These are phyloP conservation scores for Miichthys miiuy DNA, from an alignment of 2,797 vertebrate species.

Conservation along the genomic window DNA sequence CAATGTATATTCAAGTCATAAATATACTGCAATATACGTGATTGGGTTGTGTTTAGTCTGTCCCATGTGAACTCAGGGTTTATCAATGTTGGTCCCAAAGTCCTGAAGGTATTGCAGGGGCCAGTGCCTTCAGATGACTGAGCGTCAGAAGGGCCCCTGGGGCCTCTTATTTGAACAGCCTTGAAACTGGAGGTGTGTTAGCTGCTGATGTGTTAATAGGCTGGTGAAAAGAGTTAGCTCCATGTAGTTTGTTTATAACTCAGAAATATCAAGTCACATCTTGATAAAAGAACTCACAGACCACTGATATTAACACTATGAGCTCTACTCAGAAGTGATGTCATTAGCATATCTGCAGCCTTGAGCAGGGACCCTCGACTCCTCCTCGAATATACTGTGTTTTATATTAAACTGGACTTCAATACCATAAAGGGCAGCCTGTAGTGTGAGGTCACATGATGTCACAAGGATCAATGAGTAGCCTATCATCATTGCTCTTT, in stretches of 20 bases:
- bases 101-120: not conserved
- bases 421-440: too few species aligned
- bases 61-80: not conserved
- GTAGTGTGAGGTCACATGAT: too few species aligned
- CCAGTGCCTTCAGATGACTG: not conserved
- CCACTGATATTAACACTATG: too few species aligned
- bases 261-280: constrained; percentile 3
- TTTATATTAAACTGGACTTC: too few species aligned
- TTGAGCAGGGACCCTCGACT: too few species aligned
- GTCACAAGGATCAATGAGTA: too few species aligned
- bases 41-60: not conserved
- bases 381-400: too few species aligned
- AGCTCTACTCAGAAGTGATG: too few species aligned
- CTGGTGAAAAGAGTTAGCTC: not conserved
- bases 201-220: not conserved
- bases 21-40: not conserved
- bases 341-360: too few species aligned
- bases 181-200: constrained; percentile 27
- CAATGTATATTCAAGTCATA: not conserved
- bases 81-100: not conserved
- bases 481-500: too few species aligned
- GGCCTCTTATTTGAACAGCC: constrained; percentile 25
- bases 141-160: not conserved
- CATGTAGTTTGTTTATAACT: not conserved
- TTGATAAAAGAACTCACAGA: too few species aligned